These are phyloP conservation scores for Drosophila lini DNA, from an alignment of 1,140 invertebrate species.

Conservation along the genomic window DNA sequence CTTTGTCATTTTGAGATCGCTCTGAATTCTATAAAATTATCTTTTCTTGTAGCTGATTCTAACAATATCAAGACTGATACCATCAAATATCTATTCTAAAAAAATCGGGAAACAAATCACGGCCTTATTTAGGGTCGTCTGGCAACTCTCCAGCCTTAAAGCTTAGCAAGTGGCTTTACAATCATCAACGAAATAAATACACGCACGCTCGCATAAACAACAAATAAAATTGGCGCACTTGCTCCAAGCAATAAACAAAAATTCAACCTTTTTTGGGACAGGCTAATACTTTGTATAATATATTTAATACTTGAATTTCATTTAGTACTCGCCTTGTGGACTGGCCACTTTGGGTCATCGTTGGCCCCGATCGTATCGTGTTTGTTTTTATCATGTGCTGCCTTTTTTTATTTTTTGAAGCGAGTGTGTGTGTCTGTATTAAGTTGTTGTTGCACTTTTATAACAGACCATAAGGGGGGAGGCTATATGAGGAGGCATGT, in stretches of 20 bases:
- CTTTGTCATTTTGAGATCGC: neutral
- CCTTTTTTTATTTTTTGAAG: slow-evolving; percentile 17
- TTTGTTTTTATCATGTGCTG: slow-evolving; percentile 73
- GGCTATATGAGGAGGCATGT: slow-evolving; percentile 48
- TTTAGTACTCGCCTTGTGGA: slow-evolving; percentile 36
- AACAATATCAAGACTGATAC: slow-evolving; percentile 13
- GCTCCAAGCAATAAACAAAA: slow-evolving; percentile 32
- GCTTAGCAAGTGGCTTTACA: slow-evolving; percentile 32
- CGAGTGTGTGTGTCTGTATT: slow-evolving; percentile 24
- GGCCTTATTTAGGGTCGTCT: slow-evolving; percentile 25
- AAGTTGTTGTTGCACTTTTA: slow-evolving; percentile 78
- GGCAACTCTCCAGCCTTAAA: slow-evolving; percentile 44
- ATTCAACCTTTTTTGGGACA: slow-evolving; percentile 10
- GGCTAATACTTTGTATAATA: slow-evolving; percentile 45
- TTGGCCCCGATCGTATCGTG: slow-evolving; percentile 61
- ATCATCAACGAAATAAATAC: slow-evolving; percentile 15
- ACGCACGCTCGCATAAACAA: slow-evolving; percentile 8
- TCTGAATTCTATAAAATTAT: neutral
- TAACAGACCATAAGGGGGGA: slow-evolving; percentile 47
- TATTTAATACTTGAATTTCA: slow-evolving; percentile 48
- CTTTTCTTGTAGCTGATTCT: too few relatives aligned
- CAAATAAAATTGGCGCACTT: slow-evolving; percentile 55
- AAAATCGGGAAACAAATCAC: slow-evolving; percentile 17
- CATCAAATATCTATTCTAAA: neutral
- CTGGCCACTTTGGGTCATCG: slow-evolving; percentile 62